phyloP scores from a whole-genome alignment of 2,797 vertebrate species.

The Tarsius wallacei region DNA sequence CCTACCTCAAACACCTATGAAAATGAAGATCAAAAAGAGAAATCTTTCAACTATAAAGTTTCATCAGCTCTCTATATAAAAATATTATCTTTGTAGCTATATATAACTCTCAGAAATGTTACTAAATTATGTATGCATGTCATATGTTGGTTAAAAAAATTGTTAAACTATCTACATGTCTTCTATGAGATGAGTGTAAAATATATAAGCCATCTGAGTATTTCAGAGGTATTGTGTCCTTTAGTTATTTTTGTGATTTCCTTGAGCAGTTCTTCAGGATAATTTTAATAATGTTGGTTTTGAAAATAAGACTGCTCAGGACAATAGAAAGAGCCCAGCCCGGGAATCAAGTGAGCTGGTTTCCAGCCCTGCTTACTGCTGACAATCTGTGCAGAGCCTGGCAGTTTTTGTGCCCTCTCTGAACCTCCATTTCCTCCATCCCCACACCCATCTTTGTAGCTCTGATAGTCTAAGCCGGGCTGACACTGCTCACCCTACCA shows the following conservation, averaged over 20 bases:
- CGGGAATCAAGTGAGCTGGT: not conserved
- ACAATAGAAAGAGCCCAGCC: not conserved
- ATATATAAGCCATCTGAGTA: not conserved
- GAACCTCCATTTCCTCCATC: not conserved
- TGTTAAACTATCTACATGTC: not conserved
- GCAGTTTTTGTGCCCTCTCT: not conserved
- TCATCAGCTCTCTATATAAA: not conserved
- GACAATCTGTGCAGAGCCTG: not conserved
- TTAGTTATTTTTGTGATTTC: not conserved
- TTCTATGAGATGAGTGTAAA: not conserved
- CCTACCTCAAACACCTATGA: not conserved
- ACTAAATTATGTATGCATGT: not conserved
- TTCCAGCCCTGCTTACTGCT: not conserved
- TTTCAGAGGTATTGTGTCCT: not conserved
- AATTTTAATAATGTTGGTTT: slow-evolving; percentile 19
- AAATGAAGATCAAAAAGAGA: not conserved
- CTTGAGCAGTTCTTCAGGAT: not conserved
- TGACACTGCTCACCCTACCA: not conserved
- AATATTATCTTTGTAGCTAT: not conserved
- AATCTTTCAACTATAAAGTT: slow-evolving; percentile 46
- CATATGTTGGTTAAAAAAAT: not conserved
- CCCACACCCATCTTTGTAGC: not conserved
- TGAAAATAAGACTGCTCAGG: not conserved
- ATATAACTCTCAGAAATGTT: slow-evolving; percentile 19
- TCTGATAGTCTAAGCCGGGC: not conserved